Conservation (phyloP, 2,113 vertebrate genomes). For the Siniperca knerii region DNA sequence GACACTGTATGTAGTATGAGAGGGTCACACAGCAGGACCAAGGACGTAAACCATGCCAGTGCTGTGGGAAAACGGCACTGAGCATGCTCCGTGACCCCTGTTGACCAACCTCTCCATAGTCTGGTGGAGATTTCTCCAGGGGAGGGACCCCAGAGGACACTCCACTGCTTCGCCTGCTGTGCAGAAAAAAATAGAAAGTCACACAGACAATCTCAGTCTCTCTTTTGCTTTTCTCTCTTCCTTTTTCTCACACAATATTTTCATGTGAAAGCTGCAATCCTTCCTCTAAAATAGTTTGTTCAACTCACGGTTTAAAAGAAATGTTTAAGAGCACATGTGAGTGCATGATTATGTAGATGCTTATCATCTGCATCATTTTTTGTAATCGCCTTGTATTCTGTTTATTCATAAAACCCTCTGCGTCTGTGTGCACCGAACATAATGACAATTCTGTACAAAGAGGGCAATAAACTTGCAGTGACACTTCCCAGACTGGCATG, state of each 20-base stretch:
- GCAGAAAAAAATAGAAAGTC: slow-evolving; percentile 54
- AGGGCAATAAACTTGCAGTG: slow-evolving; percentile 26
- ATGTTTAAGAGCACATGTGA: neutral
- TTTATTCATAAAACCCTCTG: neutral
- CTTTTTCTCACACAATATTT: slow-evolving; percentile 42
- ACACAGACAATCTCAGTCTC: slow-evolving; percentile 10
- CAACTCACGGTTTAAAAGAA: neutral
- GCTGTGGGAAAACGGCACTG: slow-evolving; percentile 82
- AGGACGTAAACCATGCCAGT: slow-evolving; percentile 57
- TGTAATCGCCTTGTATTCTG: neutral
- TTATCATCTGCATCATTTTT: neutral
- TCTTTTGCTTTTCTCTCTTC: slow-evolving; percentile 5
- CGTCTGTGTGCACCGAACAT: neutral
- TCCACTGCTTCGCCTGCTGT: slow-evolving; percentile 55
- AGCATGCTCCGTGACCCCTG: slow-evolving; percentile 80
- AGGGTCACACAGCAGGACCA: slow-evolving; percentile 67
- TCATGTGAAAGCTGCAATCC: neutral
- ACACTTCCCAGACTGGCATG: slow-evolving; percentile 47
- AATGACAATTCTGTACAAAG: slow-evolving; percentile 1
- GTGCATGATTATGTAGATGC: neutral
- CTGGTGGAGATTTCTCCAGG: slow-evolving; percentile 63
- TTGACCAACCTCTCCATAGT: slow-evolving; percentile 51
- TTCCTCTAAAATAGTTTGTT: neutral
- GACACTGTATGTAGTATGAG: slow-evolving; percentile 74
- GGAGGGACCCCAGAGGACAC: slow-evolving; percentile 60